phyloP scores from a whole-genome alignment of 2,113 vertebrate genomes.

The Montifringilla adamsi region DNA sequence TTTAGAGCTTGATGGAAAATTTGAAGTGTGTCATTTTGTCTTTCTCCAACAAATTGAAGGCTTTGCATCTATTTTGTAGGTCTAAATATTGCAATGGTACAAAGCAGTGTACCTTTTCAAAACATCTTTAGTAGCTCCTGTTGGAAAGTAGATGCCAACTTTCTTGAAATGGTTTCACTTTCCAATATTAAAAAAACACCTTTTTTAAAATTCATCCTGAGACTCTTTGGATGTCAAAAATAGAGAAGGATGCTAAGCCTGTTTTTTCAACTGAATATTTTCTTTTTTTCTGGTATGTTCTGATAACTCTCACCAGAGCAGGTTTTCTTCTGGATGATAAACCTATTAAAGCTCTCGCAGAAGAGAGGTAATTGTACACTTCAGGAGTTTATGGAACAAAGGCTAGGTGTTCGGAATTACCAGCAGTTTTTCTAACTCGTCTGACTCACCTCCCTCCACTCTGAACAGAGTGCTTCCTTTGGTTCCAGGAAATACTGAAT shows the following conservation, averaged over 20 bases:
- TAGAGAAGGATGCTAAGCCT: neutral
- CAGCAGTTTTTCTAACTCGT: neutral
- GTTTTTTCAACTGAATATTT: neutral
- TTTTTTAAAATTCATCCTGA: neutral
- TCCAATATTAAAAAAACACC: neutral
- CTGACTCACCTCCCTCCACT: neutral
- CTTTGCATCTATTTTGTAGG: neutral
- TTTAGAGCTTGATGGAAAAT: neutral
- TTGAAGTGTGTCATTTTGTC: neutral
- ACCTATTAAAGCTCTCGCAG: neutral
- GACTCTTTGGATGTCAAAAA: neutral
- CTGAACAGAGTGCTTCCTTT: neutral
- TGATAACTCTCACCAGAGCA: neutral
- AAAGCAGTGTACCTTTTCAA: neutral
- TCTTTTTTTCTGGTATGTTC: neutral
- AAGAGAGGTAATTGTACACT: neutral
- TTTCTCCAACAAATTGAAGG: neutral
- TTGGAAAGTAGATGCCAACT: neutral
- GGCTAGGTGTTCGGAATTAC: neutral
- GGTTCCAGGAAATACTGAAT: conserved; percentile 43
- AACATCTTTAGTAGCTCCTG: neutral
- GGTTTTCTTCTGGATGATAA: neutral
- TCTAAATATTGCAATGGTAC: neutral
- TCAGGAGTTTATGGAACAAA: neutral
- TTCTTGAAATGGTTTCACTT: neutral